Evolutionary conservation across 1,140 invertebrate genomes (phyloP).

Genomic region (Ephestia elutella): DNA sequence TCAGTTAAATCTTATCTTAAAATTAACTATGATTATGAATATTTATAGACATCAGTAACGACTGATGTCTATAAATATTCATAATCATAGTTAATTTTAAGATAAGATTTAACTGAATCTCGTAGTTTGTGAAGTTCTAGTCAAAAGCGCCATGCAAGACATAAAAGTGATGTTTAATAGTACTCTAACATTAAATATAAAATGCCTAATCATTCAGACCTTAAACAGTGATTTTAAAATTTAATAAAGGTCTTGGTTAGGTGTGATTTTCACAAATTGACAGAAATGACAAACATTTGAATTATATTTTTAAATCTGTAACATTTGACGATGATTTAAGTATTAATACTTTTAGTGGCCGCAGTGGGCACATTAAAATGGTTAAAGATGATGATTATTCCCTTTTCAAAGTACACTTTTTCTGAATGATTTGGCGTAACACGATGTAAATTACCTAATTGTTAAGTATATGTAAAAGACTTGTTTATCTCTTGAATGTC

Average conservation of each 20-base stretch:
- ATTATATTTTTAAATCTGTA: no score
- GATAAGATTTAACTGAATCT: constrained; percentile 1
- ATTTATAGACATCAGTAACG: constrained; percentile 9
- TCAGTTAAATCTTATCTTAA: constrained; percentile 1
- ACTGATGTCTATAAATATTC: constrained; percentile 5
- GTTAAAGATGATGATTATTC: no score
- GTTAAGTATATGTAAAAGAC: neutral
- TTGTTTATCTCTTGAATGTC: constrained; percentile 21
- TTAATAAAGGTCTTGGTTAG: no score
- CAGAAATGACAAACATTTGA: no score
- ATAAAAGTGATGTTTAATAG: constrained; percentile 64
- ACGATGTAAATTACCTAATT: neutral
- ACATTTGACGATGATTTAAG: no score
- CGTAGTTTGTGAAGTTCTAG: constrained; percentile 4
- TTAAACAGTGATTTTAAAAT: no score
- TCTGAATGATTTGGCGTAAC: neutral
- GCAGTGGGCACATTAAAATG: no score
- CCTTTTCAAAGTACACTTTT: no score
- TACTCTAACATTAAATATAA: constrained; percentile 12
- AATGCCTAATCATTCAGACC: neutral
- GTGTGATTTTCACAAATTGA: no score
- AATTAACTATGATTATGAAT: neutral
- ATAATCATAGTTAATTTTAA: neutral
- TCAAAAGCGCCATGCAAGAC: constrained; percentile 39
- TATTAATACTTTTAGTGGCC: no score